These are phyloP conservation scores for Chrysomela aeneicollis DNA, from an alignment of 2,888 invertebrate species.

Conservation along the genomic window DNA sequence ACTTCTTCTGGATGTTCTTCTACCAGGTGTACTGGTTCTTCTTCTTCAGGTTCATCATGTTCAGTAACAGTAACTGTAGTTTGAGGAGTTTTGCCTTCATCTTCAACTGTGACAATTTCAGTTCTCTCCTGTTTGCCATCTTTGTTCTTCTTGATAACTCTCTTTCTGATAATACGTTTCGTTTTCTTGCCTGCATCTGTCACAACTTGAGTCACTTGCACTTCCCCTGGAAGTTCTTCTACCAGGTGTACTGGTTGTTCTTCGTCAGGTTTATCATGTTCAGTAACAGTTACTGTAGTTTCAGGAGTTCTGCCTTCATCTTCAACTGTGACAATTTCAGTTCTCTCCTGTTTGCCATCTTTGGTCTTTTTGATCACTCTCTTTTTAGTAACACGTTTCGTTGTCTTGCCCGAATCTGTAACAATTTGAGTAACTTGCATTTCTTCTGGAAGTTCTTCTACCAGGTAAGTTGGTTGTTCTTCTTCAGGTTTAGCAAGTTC, in stretches of 20 bases:
- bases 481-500: slow-evolving; percentile 51
- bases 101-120: slow-evolving; percentile 61
- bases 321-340: slow-evolving; percentile 52
- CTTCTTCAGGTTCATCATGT: slow-evolving; percentile 50
- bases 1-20: slow-evolving; percentile 35
- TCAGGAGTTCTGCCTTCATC: slow-evolving; percentile 57
- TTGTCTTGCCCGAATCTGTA: slow-evolving; percentile 55
- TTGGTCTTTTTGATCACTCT: slow-evolving; percentile 48
- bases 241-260: slow-evolving; percentile 25
- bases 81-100: slow-evolving; percentile 57
- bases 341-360: slow-evolving; percentile 48
- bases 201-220: slow-evolving; percentile 44
- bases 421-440: slow-evolving; percentile 41
- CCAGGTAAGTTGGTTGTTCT: slow-evolving; percentile 33
- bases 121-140: slow-evolving; percentile 54
- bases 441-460: slow-evolving; percentile 46
- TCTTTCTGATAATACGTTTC: slow-evolving; percentile 54
- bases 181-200: slow-evolving; percentile 44
- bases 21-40: slow-evolving; percentile 42
- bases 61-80: slow-evolving; percentile 52
- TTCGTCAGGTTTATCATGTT: slow-evolving; percentile 50
- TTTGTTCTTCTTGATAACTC: slow-evolving; percentile 60
- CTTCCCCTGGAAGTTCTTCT: slow-evolving; percentile 43
- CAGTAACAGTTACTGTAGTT: slow-evolving; percentile 58
- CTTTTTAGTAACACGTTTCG: slow-evolving; percentile 51